Evolutionary conservation across 2,797 vertebrate genomes (phyloP), one percentile per base, ranked within the genome.

Genomic region (Cichlasoma orientale): DNA sequence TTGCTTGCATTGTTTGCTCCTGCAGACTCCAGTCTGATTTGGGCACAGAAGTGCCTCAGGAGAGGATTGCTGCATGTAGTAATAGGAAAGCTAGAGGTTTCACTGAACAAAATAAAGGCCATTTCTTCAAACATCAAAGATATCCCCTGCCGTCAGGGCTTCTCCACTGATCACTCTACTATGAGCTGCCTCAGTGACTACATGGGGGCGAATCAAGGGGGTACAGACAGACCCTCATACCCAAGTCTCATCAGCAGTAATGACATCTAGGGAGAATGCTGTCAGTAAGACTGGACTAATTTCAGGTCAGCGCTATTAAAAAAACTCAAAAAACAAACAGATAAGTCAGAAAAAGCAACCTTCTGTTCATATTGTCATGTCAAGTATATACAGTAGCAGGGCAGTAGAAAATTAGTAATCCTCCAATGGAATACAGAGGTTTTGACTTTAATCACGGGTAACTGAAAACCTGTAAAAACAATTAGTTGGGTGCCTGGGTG

Each of bases 41-140:
- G 63, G 18, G 9, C 18, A 36, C 44, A 41, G 25, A 50, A 71
- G 50, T 2, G 25, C 53, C 74, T 16, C 23, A 58, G 61, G 59
- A 74, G 72, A 70, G 72, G 59, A 52, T 52, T 57, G 54, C 47
- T 50, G 68, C 57, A 47, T 66, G 52, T 11, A 25, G 25, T 44
- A 63, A 68, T 31, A 31, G 44, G 44, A n/a, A 31, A n/a, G 44
- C 44, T 25, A 68, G 63, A 68, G 29, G 56, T 61, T 72, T 75
- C 27, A 41, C 18, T 2, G 5, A 56, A 75, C 61, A 80, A 41
- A 74, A 47, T 54, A 21, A n/a, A 31, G 6, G 19, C 56, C n/a
- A 11, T 54, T 70, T 19, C 47, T 55, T 59, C 25, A 29, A 50
- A 50, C 63, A 68, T 56, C 63, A 71, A 80, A 81, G 57, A 44